These are phyloP conservation scores for Drosophila recens DNA, from an alignment of 2,888 invertebrate genomes.

Conservation along the genomic window DNA sequence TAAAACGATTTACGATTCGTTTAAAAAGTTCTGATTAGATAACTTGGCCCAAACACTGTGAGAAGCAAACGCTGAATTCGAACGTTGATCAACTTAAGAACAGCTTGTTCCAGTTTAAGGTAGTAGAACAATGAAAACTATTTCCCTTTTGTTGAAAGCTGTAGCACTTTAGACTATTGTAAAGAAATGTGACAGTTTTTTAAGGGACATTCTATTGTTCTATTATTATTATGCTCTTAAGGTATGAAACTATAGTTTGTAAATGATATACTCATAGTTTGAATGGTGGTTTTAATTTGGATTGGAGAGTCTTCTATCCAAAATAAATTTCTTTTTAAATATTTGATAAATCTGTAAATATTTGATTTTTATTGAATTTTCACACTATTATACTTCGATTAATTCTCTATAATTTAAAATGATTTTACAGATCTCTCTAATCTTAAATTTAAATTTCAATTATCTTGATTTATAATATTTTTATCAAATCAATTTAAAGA, in stretches of 20 bases:
- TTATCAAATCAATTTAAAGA: not conserved
- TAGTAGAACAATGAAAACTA: slow-evolving; percentile 16
- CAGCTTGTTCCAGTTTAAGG: slow-evolving; percentile 9
- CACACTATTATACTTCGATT: too few relatives aligned
- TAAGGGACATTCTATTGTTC: not conserved
- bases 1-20: slow-evolving; percentile 59
- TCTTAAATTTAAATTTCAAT: too few relatives aligned
- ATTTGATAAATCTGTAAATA: too few relatives aligned
- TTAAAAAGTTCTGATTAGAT: slow-evolving; percentile 55
- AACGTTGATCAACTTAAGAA: slow-evolving; percentile 19
- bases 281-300: not conserved
- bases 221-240: not conserved
- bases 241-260: not conserved
- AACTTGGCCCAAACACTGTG: slow-evolving; percentile 25
- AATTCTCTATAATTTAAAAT: too few relatives aligned
- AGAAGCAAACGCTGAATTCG: slow-evolving; percentile 4
- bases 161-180: slow-evolving; percentile 6
- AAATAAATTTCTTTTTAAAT: not conserved
- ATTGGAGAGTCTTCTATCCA: not conserved
- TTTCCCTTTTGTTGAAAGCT: slow-evolving; percentile 7
- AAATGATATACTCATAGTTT: not conserved
- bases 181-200: slow-evolving; percentile 3
- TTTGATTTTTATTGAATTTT: not conserved
- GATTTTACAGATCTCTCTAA: too few relatives aligned
- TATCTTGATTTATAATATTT: too few relatives aligned